Evolutionary conservation across 2,888 invertebrate species (phyloP).

Genomic region (Rotaria macrura): DNA sequence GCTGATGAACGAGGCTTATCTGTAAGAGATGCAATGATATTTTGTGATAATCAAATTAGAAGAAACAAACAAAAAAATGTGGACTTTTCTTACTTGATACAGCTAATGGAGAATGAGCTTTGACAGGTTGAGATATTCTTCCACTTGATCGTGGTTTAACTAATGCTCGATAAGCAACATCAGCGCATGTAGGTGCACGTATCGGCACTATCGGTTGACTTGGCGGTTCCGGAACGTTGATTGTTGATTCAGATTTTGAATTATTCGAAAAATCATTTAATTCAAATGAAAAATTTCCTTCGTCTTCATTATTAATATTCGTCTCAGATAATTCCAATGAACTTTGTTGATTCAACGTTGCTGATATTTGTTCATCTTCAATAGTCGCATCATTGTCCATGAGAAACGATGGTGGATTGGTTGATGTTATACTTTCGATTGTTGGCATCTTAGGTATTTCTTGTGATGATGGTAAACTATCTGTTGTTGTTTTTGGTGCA

Average conservation of each 20-base stretch:
- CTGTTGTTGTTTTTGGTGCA: not conserved
- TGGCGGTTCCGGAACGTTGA: not conserved
- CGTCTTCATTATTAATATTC: not conserved
- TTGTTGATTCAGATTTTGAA: not conserved
- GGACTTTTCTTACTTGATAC: not conserved
- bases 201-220: not conserved
- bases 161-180: not conserved
- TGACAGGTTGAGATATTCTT: not conserved
- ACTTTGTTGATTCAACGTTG: not conserved
- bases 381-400: not conserved
- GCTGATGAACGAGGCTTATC: not conserved
- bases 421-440: not conserved
- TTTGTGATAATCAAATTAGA: not conserved
- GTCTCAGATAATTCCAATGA: not conserved
- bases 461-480: not conserved
- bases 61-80: not conserved
- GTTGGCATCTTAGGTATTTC: not conserved
- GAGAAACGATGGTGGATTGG: not conserved
- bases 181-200: not conserved
- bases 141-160: not conserved
- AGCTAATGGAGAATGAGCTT: not conserved
- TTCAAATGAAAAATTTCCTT: not conserved
- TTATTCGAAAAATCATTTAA: not conserved
- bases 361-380: not conserved
- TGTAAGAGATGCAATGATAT: not conserved